Evolutionary conservation across 2,113 vertebrate genomes (phyloP).

Genomic region (Hucho hucho): DNA sequence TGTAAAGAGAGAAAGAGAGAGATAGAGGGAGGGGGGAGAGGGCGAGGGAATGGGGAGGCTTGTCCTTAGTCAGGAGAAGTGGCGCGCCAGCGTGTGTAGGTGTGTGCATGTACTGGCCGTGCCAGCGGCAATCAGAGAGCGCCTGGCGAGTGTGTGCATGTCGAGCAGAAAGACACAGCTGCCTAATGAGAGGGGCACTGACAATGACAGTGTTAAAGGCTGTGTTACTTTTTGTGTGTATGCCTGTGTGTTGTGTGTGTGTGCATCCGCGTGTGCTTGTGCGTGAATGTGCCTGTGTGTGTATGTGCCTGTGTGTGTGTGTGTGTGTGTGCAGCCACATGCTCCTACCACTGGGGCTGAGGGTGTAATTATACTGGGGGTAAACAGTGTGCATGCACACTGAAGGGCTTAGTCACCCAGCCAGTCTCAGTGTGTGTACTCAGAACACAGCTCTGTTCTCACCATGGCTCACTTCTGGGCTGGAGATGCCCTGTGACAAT

Average conservation of each 20-base stretch:
- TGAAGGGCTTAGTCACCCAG: too few relatives aligned
- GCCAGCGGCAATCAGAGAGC: background rate
- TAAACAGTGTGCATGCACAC: too few relatives aligned
- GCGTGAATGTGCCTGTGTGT: too few relatives aligned
- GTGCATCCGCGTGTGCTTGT: too few relatives aligned
- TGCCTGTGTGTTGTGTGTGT: background rate
- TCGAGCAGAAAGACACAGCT: background rate
- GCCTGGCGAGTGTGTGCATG: slow-evolving; percentile 1
- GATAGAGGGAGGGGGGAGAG: background rate
- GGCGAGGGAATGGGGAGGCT: background rate
- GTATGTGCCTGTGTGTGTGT: too few relatives aligned
- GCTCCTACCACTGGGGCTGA: too few relatives aligned
- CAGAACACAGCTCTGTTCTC: too few relatives aligned
- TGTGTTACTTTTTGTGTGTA: background rate
- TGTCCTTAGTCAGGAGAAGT: background rate
- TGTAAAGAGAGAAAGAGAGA: background rate
- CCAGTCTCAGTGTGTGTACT: too few relatives aligned
- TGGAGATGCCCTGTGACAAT: too few relatives aligned
- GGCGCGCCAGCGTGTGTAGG: background rate
- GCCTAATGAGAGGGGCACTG: background rate
- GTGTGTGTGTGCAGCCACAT: too few relatives aligned
- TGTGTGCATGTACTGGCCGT: background rate
- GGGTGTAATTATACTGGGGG: too few relatives aligned
- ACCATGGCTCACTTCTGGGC: too few relatives aligned
- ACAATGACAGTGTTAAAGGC: background rate